Evolutionary conservation across 2,888 invertebrate species (phyloP).

Genomic region (Xylocampa areola): DNA sequence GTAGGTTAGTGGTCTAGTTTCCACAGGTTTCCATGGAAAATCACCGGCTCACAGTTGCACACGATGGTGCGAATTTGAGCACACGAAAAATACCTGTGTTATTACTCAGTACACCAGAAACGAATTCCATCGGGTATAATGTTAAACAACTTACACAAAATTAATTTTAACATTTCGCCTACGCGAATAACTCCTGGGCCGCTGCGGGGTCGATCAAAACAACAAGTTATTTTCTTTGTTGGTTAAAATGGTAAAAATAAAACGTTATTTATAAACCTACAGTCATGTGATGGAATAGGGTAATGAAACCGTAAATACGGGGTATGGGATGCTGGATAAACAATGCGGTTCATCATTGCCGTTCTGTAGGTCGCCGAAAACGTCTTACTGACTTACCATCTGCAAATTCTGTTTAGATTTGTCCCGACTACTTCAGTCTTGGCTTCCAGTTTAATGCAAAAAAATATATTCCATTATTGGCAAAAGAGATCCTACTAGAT

Average conservation of each 20-base stretch:
- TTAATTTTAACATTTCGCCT: constrained; percentile 73
- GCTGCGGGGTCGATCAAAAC: constrained; percentile 66
- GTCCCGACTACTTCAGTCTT: too few species aligned
- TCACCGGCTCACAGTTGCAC: constrained; percentile 56
- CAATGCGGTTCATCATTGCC: constrained; percentile 13
- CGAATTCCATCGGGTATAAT: constrained; percentile 77
- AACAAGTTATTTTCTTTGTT: constrained; percentile 72
- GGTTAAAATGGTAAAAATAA: constrained; percentile 44
- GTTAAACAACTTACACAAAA: constrained; percentile 74
- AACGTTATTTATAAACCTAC: constrained; percentile 50
- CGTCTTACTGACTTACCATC: too few species aligned
- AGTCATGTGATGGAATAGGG: constrained; percentile 52
- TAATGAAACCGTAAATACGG: constrained; percentile 55
- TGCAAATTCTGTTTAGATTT: too few species aligned
- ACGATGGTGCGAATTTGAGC: constrained; percentile 60
- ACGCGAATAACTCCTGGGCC: constrained; percentile 60
- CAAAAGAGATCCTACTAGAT: too few species aligned
- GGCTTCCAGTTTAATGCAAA: too few species aligned
- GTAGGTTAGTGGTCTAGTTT: background rate
- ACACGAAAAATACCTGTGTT: constrained; percentile 70
- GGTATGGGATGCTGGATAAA: constrained; percentile 16
- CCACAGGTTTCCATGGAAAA: constrained; percentile 43
- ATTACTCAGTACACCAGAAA: constrained; percentile 83
- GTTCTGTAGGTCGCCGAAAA: constrained; percentile 1
- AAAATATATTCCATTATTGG: too few species aligned